Percentiles rank a stretch among this genome's conserved stretches.
phyloP scores from a whole-genome alignment of 2,888 invertebrate genomes.

The Pandemis heparana region DNA sequence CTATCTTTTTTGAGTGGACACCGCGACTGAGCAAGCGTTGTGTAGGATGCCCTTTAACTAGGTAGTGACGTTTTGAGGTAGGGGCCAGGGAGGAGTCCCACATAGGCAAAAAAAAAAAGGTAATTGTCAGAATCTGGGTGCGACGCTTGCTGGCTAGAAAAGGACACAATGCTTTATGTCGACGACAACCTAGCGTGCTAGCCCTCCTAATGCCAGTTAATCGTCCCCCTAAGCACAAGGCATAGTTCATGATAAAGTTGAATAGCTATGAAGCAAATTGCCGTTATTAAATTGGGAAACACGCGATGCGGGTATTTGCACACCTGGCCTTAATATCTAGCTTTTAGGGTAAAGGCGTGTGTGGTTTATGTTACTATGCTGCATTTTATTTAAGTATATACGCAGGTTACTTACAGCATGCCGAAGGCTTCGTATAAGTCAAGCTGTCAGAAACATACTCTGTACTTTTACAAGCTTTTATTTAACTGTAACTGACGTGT shows the following conservation, averaged over 20 bases:
- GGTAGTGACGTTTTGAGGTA: too few relatives aligned
- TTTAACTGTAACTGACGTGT: too few relatives aligned
- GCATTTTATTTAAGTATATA: neutral
- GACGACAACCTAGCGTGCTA: neutral
- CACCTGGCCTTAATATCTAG: conserved; percentile 22
- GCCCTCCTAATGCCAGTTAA: neutral
- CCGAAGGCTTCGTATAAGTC: neutral
- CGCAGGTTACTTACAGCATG: too few relatives aligned
- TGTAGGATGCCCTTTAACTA: too few relatives aligned
- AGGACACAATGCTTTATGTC: neutral
- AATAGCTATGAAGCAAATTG: conserved; percentile 33
- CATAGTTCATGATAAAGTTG: conserved; percentile 38
- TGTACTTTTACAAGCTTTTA: too few relatives aligned
- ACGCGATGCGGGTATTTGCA: conserved; percentile 20
- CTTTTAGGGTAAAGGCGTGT: conserved; percentile 9
- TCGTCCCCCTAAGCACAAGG: conserved; percentile 27
- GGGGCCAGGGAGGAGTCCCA: too few relatives aligned
- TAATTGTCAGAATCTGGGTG: too few relatives aligned
- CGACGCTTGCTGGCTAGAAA: too few relatives aligned
- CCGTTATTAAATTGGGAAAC: conserved; percentile 34
- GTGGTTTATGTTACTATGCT: neutral
- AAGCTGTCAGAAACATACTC: neutral
- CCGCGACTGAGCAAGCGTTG: too few relatives aligned
- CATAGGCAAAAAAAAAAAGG: too few relatives aligned
- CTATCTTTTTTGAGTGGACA: too few relatives aligned